A percentile compares a stretch with the other conserved stretches of the same genome.
Evolutionary conservation across 2,797 vertebrate species (phyloP).

Genomic region (Trematomus bernacchii): DNA sequence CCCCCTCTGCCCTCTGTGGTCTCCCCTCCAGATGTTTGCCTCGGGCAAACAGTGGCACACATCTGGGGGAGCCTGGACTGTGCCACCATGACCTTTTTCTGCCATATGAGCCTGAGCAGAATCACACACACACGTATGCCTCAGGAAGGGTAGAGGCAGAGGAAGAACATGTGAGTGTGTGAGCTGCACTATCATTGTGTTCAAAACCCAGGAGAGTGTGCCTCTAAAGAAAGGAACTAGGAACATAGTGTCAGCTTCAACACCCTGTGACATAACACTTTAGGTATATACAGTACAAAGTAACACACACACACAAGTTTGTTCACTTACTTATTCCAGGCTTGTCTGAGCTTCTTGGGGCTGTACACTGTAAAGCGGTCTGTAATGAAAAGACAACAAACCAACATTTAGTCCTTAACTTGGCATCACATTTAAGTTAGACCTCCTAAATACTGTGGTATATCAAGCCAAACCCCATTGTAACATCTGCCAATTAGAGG

Average conservation of each 20-base stretch:
- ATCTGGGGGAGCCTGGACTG: constrained; percentile 45
- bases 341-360: constrained; percentile 96
- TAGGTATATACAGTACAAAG: constrained; percentile 3
- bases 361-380: constrained; percentile 95
- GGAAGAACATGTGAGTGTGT: not conserved
- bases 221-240: not conserved
- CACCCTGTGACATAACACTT: not conserved
- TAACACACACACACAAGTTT: not conserved
- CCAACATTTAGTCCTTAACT: constrained; percentile 7
- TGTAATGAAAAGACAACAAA: constrained; percentile 79
- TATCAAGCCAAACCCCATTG: not conserved
- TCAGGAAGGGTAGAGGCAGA: constrained; percentile 14
- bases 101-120: constrained; percentile 20
- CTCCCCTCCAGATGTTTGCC: constrained; percentile 58
- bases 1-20: constrained; percentile 1
- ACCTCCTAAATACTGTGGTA: not conserved
- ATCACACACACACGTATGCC: constrained; percentile 1
- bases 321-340: constrained; percentile 97
- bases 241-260: constrained; percentile 12
- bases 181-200: not conserved
- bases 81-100: constrained; percentile 34
- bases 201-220: not conserved
- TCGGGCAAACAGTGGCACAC: constrained; percentile 45
- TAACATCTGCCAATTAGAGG: not conserved
- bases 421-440: not conserved